Evolutionary conservation across 2,113 vertebrate genomes (phyloP).

Genomic region (Pungitius pungitius): DNA sequence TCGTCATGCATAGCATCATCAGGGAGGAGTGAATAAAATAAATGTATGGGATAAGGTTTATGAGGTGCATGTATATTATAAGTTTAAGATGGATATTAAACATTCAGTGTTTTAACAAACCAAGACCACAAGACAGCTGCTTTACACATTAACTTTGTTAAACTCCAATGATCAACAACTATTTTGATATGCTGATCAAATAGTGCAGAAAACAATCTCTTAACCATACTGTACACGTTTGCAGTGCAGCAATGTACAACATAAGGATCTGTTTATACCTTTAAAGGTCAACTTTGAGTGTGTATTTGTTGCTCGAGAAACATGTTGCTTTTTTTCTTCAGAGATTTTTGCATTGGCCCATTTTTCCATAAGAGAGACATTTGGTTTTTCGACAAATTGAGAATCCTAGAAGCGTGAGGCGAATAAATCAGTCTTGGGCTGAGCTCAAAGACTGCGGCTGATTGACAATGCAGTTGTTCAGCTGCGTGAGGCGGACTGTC

Average conservation of each 20-base stretch:
- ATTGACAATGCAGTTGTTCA: conserved; percentile 28
- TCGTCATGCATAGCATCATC: not conserved
- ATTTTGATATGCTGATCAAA: not conserved
- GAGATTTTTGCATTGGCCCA: conserved; percentile 21
- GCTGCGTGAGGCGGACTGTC: conserved; percentile 44
- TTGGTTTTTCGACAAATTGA: conserved; percentile 42
- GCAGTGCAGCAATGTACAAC: not conserved
- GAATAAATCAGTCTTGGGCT: conserved; percentile 50
- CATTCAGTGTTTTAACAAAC: not conserved
- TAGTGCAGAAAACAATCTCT: not conserved
- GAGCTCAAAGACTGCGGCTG: conserved; percentile 38
- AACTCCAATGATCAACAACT: not conserved
- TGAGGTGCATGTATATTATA: not conserved
- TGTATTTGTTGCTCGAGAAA: conserved; percentile 22
- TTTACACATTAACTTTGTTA: conserved; percentile 1
- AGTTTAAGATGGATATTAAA: conserved; percentile 20
- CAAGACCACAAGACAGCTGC: not conserved
- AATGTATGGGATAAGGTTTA: not conserved
- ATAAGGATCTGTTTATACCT: not conserved
- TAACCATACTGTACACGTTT: not conserved
- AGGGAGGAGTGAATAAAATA: not conserved
- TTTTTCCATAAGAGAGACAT: conserved; percentile 32
- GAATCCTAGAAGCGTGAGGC: conserved; percentile 24
- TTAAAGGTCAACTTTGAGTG: conserved; percentile 2
- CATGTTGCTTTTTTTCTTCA: not conserved